Evolutionary conservation across 2,113 vertebrate genomes (phyloP), one percentile per base, ranked within the genome.

Genomic region (Mesembrinibis cayennensis): DNA sequence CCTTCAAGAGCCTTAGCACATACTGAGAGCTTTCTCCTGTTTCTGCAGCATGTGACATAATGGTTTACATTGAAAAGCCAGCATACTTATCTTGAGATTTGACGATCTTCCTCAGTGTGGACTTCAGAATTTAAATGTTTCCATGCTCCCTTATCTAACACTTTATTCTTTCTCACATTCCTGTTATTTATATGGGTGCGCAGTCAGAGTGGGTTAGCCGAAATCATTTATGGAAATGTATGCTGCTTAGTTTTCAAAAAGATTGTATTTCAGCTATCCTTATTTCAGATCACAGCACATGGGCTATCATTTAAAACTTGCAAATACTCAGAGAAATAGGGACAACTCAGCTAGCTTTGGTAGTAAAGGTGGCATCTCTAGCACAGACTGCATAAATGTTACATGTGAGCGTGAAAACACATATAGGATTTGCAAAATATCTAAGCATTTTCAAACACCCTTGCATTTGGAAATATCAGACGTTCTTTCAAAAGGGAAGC

Each of bases 181-280:
- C 91, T 79, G 78, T 91, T 93, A 92, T 77, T 87, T 87, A 95
- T 87, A 89, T 76, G 91, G 56, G 65, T 25, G 26, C 66, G 40
- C 52, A 89, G 63, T 45, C 71, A 87, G 63, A 93, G 82, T 6
- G 55, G 49, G 45, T 36, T 84, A 96, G 76, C 40, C 90, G 72
- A 87, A 96, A 96, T 95, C 94, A 72, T 59, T 81, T 81, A 96
- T 95, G 89, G 94, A 96, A 97, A 95, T 94, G 83, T 76, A 93
- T 83, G 94, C 93, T 55, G 52, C 71, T 77, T 90, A 58, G 52
- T 91, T 95, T 97, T 95, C 94, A 91, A 80, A 92, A 93, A 85
- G 92, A 93, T 95, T 80, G 85, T 88, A 76, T 95, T 90, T 93
- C 94, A 93, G 70, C 89, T 95, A 70, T 94, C 76, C 52, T 87